Percentiles rank a stretch among this genome's conserved stretches.
phyloP scores from a whole-genome alignment of 1,140 invertebrate species.

The Bemisia tabaci region DNA sequence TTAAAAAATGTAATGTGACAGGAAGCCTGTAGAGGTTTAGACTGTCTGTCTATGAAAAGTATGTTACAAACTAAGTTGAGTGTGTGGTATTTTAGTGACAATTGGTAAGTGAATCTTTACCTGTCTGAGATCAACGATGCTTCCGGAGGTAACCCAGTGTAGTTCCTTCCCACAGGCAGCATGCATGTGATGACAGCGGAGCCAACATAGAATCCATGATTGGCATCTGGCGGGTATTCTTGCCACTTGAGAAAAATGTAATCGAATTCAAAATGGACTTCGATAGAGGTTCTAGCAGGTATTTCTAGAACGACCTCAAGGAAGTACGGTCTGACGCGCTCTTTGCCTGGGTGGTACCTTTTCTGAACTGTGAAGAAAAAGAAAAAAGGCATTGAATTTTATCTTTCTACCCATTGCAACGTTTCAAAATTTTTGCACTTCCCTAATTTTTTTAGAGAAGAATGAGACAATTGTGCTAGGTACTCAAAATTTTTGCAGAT shows the following conservation, averaged over 20 bases:
- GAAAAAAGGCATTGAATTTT: constrained; percentile 8
- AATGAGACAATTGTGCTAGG: too few species aligned
- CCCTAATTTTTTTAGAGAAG: too few species aligned
- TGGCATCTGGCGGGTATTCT: constrained; percentile 97
- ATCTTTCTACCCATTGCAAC: constrained; percentile 3
- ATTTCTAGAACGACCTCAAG: constrained; percentile 75
- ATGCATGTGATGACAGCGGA: constrained; percentile 66
- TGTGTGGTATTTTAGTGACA: too few species aligned
- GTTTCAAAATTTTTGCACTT: constrained; percentile 4
- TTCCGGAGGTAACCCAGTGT: constrained; percentile 57
- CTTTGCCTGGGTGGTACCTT: constrained; percentile 66
- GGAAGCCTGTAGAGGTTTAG: too few species aligned
- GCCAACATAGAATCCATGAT: constrained; percentile 92
- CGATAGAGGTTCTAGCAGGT: constrained; percentile 62
- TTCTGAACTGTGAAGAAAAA: constrained; percentile 20
- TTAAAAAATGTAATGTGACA: too few species aligned
- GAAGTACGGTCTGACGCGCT: constrained; percentile 69
- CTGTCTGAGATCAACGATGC: constrained; percentile 48
- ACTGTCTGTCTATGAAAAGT: too few species aligned
- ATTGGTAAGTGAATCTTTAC: too few species aligned
- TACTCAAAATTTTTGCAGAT: too few species aligned
- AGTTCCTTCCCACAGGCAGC: constrained; percentile 63
- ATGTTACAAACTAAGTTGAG: too few species aligned
- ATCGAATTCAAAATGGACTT: constrained; percentile 80
- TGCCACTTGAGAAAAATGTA: constrained; percentile 95